Evolutionary conservation across 2,113 vertebrate genomes (phyloP).

Genomic region (Chroicocephalus ridibundus): DNA sequence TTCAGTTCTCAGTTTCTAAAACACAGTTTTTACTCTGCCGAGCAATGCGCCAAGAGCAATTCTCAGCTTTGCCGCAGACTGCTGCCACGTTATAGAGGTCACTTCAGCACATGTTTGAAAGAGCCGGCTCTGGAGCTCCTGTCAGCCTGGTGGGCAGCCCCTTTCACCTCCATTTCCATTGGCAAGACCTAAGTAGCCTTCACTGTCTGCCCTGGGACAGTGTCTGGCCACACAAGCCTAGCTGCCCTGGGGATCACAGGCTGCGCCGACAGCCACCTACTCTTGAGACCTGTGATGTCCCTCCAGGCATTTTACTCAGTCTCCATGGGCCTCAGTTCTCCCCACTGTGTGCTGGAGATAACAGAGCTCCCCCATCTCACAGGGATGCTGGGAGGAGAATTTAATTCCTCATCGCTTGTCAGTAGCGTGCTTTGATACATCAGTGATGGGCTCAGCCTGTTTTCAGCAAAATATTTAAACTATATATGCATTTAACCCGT

Average conservation of each 20-base stretch:
- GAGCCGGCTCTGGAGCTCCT: neutral
- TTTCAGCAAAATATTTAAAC: neutral
- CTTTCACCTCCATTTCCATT: neutral
- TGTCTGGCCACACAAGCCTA: neutral
- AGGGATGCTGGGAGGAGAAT: neutral
- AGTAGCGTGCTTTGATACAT: neutral
- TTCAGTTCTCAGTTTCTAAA: neutral
- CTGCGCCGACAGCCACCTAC: neutral
- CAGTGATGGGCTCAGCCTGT: neutral
- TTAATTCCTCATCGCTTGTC: neutral
- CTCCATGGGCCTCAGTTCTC: neutral
- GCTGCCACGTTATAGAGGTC: neutral
- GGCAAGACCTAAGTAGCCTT: neutral
- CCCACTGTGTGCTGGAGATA: neutral
- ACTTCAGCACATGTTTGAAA: neutral
- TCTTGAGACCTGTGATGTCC: neutral
- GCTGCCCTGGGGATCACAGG: neutral
- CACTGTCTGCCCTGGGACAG: neutral
- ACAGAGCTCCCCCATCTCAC: neutral
- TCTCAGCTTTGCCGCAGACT: neutral
- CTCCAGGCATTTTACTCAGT: neutral
- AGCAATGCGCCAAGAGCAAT: neutral
- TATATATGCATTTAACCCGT: neutral
- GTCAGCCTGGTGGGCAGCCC: neutral
- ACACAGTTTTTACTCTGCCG: neutral